Conservation (phyloP, 92 coral and sea anemone genomes). For the Heliopora coerulea region DNA sequence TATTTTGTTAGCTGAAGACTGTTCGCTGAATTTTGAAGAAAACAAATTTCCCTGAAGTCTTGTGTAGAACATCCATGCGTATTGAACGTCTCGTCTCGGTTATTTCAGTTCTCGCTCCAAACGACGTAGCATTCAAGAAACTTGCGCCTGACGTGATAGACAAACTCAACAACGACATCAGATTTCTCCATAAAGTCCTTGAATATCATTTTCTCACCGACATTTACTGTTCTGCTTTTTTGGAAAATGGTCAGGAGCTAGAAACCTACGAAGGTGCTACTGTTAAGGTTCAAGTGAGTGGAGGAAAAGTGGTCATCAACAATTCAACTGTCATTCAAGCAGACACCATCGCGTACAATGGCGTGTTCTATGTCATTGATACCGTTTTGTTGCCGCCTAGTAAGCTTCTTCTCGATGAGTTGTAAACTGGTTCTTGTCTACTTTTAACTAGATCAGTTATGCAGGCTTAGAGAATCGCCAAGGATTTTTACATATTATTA, state of each 20-base stretch:
- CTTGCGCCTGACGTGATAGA: slow-evolving; percentile 14
- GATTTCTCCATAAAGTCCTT: not conserved
- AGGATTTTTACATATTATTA: too few species aligned
- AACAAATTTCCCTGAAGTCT: too few species aligned
- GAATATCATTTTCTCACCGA: slow-evolving; percentile 17
- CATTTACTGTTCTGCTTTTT: too few species aligned
- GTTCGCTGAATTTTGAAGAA: too few species aligned
- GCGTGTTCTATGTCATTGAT: slow-evolving; percentile 24
- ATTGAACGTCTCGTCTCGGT: not conserved
- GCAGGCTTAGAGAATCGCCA: too few species aligned
- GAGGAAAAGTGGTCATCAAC: slow-evolving; percentile 14
- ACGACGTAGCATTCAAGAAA: slow-evolving; percentile 31
- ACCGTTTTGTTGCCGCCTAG: slow-evolving; percentile 37
- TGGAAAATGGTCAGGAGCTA: not conserved
- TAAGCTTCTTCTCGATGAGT: too few species aligned
- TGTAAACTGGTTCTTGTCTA: too few species aligned
- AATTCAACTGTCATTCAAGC: slow-evolving; percentile 30
- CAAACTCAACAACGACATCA: slow-evolving; percentile 8
- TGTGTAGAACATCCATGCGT: too few species aligned
- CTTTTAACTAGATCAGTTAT: too few species aligned
- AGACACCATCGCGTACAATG: slow-evolving; percentile 29
- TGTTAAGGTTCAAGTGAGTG: slow-evolving; percentile 10
- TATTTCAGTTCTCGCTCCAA: slow-evolving; percentile 21
- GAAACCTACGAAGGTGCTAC: slow-evolving; percentile 1
- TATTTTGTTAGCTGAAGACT: too few species aligned